A percentile compares a stretch with the other conserved stretches of the same genome.
These are phyloP conservation scores for Apeltes quadracus DNA, from an alignment of 2,113 vertebrate genomes.

Conservation along the genomic window DNA sequence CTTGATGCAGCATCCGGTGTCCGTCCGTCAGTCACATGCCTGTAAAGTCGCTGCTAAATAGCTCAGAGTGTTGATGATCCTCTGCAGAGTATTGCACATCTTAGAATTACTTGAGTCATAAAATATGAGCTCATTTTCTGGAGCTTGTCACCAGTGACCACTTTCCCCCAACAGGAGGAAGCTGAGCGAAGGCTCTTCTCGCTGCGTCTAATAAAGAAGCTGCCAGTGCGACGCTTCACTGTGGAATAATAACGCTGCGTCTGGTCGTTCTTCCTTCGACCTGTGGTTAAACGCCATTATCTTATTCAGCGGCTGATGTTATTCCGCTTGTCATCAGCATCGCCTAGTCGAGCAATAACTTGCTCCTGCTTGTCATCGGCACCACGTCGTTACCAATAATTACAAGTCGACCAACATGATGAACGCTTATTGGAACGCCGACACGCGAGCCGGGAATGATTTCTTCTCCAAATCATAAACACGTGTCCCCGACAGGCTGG, in stretches of 20 bases:
- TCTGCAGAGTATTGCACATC: conserved; percentile 18
- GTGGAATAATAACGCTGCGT: conserved; percentile 51
- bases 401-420: conserved; percentile 66
- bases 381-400: conserved; percentile 68
- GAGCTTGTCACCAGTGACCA: conserved; percentile 38
- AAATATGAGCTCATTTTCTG: conserved; percentile 37
- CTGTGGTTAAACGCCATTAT: conserved; percentile 55
- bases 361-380: conserved; percentile 58
- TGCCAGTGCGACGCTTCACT: conserved; percentile 37
- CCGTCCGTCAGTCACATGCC: too few species aligned
- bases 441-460: conserved; percentile 60
- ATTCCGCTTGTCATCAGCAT: conserved; percentile 62
- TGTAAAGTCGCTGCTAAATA: too few species aligned
- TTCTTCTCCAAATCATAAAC: conserved; percentile 58
- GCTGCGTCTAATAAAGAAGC: conserved; percentile 58
- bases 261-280: conserved; percentile 30
- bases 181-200: conserved; percentile 36
- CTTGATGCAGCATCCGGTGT: too few species aligned
- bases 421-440: conserved; percentile 57
- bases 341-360: conserved; percentile 55
- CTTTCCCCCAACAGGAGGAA: conserved; percentile 30
- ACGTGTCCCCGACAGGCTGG: conserved; percentile 40
- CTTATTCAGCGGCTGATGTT: conserved; percentile 49
- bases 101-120: conserved; percentile 9
- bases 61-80: not conserved